Percentiles rank a stretch among this genome's conserved stretches.
These are phyloP conservation scores for Chaetogeoica ovagalla DNA, from an alignment of 2,888 invertebrate species.

Conservation along the genomic window DNA sequence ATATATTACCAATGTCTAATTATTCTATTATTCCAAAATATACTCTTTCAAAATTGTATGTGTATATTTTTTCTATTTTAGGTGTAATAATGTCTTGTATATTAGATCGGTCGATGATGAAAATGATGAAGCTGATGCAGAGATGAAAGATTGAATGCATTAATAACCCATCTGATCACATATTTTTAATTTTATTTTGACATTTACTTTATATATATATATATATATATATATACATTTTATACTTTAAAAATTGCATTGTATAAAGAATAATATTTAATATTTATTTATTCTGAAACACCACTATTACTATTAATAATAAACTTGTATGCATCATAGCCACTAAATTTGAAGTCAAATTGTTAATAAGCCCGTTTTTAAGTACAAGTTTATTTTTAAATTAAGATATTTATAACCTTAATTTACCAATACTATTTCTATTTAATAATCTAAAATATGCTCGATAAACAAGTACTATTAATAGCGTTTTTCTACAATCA, in stretches of 20 bases:
- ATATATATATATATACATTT: neutral
- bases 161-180: neutral
- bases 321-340: too few relatives aligned
- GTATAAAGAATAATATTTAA: neutral
- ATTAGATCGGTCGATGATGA: conserved; percentile 94
- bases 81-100: conserved; percentile 93
- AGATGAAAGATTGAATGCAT: conserved; percentile 73
- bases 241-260: too few relatives aligned
- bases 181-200: conserved; percentile 18
- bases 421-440: too few relatives aligned
- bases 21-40: too few relatives aligned
- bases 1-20: neutral
- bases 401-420: too few relatives aligned
- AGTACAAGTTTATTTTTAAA: too few relatives aligned
- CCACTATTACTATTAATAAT: neutral
- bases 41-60: too few relatives aligned
- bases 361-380: too few relatives aligned
- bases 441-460: too few relatives aligned
- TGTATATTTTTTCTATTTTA: conserved; percentile 15
- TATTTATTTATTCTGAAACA: neutral
- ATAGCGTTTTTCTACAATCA: too few relatives aligned
- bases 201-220: neutral
- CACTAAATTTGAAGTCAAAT: too few relatives aligned
- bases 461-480: too few relatives aligned
- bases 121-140: conserved; percentile 87